These are phyloP conservation scores for Drosophila auraria DNA, from an alignment of 1,140 invertebrate genomes.

Conservation along the genomic window DNA sequence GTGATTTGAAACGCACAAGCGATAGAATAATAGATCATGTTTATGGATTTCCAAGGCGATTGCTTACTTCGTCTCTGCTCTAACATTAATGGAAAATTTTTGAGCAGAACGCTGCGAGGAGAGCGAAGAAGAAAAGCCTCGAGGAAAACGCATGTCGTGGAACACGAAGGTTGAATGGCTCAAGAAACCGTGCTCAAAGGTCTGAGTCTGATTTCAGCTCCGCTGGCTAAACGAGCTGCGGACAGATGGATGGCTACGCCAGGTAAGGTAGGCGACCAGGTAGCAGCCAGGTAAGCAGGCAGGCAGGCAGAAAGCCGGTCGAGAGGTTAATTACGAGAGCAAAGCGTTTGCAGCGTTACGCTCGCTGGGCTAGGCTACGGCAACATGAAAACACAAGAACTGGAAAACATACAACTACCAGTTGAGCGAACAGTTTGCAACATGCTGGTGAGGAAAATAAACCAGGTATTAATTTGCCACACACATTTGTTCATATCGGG, in stretches of 20 bases:
- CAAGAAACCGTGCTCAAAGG: slow-evolving; percentile 50
- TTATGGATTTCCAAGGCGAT: slow-evolving; percentile 26
- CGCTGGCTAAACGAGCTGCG: slow-evolving; percentile 56
- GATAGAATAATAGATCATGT: slow-evolving; percentile 30
- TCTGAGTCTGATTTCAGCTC: slow-evolving; percentile 31
- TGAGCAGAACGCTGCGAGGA: slow-evolving; percentile 9
- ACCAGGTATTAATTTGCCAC: slow-evolving; percentile 31
- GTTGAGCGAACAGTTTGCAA: slow-evolving; percentile 49
- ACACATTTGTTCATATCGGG: slow-evolving; percentile 15
- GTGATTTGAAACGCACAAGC: slow-evolving; percentile 1
- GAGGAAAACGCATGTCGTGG: slow-evolving; percentile 37
- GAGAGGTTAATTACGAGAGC: slow-evolving; percentile 82
- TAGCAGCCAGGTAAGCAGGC: slow-evolving; percentile 17
- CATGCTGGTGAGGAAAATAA: slow-evolving; percentile 22
- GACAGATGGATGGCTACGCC: slow-evolving; percentile 20
- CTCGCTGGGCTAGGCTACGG: slow-evolving; percentile 58
- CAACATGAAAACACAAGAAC: slow-evolving; percentile 28
- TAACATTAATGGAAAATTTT: slow-evolving; percentile 36
- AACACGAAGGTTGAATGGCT: slow-evolving; percentile 53
- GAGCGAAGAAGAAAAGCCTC: slow-evolving; percentile 27
- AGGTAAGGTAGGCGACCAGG: slow-evolving; percentile 22
- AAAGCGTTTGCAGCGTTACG: slow-evolving; percentile 76
- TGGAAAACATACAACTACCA: slow-evolving; percentile 43
- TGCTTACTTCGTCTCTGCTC: not conserved
- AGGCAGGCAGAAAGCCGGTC: slow-evolving; percentile 78